Conservation (phyloP, 2,888 invertebrate genomes). For the Melanargia galathea region DNA sequence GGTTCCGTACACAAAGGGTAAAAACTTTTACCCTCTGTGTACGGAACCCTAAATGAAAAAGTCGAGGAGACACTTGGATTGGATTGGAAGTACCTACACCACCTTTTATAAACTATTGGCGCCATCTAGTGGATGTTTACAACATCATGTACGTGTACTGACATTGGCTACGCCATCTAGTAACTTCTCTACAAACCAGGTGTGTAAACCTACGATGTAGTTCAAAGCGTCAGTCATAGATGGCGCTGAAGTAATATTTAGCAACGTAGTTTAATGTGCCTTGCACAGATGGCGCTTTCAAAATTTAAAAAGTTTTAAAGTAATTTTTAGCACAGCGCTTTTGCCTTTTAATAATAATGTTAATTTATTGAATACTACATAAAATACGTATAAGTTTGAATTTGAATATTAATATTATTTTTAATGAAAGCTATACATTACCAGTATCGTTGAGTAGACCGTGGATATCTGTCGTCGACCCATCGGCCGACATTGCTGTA, state of each 20-base stretch:
- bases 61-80: too few species aligned
- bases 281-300: not conserved
- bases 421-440: slow-evolving; percentile 46
- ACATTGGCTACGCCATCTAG: not conserved
- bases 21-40: too few species aligned
- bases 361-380: not conserved
- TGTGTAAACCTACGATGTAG: not conserved
- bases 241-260: slow-evolving; percentile 27
- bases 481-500: slow-evolving; percentile 85
- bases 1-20: too few species aligned
- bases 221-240: slow-evolving; percentile 25
- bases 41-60: too few species aligned
- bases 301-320: too few species aligned
- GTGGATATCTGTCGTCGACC: slow-evolving; percentile 84
- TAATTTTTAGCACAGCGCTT: not conserved
- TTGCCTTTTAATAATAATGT: too few species aligned
- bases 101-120: slow-evolving; percentile 9
- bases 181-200: not conserved
- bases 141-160: too few species aligned
- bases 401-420: not conserved
- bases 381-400: not conserved
- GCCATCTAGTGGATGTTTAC: not conserved
- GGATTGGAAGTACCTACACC: too few species aligned
- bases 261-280: not conserved
- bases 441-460: slow-evolving; percentile 85